Base-by-base conservation (phyloP, 2,797 vertebrate species). In the Dallia pectoralis region DNA sequence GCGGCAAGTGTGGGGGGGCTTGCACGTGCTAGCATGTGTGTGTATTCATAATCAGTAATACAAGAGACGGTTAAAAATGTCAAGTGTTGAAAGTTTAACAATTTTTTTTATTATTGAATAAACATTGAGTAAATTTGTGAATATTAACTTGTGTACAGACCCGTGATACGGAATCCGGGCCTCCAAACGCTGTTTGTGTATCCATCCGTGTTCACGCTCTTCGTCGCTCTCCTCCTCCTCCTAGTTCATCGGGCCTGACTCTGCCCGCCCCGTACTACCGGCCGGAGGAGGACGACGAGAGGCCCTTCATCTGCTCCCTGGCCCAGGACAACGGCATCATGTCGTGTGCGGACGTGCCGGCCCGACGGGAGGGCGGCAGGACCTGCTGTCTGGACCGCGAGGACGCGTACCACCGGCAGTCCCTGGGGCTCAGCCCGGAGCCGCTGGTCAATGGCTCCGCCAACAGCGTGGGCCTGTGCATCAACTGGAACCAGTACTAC, bases 401-500 rank as follows among this genome's bases (percentile, higher is more conserved):
- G 0, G 97, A 98, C 48, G 91, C 93, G 36, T 90, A 94, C 12
- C 95, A 96, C 83, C 94, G 96, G 2, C 96, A 92, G 70, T 92
- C 92, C 30, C 82, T 93, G 73, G 93, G 93, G 32, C 84, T 93
- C 72, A 82, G 84, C 66, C 87, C 87, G 0, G 94, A 93, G 48
- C 95, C 95, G 11, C 89, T 95, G 83, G 88, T 91, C 83, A 98
- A 98, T 0, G 87, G 94, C 86, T 97, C 93, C 5, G 66, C 75
- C 62, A 75, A 77, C 2, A 76, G 74, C 0, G 84, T 87, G 0
- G 97, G 96, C 8, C 95, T 97, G 71, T 99, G 97, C 0, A 94
- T 99, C 77, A 98, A 99, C 91, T 99, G 97, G 97, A 98, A 99
- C 89, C 95, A 92, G 65, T 98, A 98, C 76, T 99, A 98, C 87